Base-by-base conservation (phyloP, 2,797 vertebrate genomes). In the Sternotherus odoratus region DNA sequence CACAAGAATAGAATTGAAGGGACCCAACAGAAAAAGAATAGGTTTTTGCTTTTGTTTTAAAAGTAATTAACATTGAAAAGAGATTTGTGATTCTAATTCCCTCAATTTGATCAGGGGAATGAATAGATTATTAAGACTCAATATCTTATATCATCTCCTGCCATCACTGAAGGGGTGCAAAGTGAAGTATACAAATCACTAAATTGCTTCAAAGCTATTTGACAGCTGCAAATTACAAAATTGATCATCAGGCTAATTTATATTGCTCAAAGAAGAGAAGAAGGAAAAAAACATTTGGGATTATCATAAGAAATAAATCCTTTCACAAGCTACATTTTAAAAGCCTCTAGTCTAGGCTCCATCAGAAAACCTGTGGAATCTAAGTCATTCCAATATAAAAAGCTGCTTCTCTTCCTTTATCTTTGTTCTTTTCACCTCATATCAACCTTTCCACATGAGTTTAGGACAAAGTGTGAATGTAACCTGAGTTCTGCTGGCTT, bases 141-240 rank as follows among this genome's bases (percentile, higher is more conserved):
- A 89, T 94, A 95, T 94, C 91, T 95, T 82, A 16, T 91, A 93
- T 96, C 94, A 93, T 95, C 93, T 95, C 93, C 88, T 96, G 92
- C 90, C 94, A 94, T 93, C 92, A 92, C 89, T 39, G 81, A 69
- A 36, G 90, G 82, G 72, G 95, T 69, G 63, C 9, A 92, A 94
- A 96, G 95, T 89, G 94, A 94, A 93, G 94, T 53, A 92, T 84
- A 90, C 95, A 94, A 93, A 96, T 97, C 93, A 96, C 95, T 96
- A 96, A 96, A 96, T 93, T 95, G 89, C 92, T 91, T 93, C 91
- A 89, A 88, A 96, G 94, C 94, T 97, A 92, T 92, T 96, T 91
- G 96, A 90, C 95, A 95, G 94, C 95, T 89, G 90, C 85, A 91
- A 93, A 91, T 96, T 92, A 78, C 92, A 92, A 16, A 95, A 94